Evolutionary conservation across 2,797 vertebrate species (phyloP), one percentile per base, ranked within the genome.

Genomic region (Melanotaenia trifasciata): DNA sequence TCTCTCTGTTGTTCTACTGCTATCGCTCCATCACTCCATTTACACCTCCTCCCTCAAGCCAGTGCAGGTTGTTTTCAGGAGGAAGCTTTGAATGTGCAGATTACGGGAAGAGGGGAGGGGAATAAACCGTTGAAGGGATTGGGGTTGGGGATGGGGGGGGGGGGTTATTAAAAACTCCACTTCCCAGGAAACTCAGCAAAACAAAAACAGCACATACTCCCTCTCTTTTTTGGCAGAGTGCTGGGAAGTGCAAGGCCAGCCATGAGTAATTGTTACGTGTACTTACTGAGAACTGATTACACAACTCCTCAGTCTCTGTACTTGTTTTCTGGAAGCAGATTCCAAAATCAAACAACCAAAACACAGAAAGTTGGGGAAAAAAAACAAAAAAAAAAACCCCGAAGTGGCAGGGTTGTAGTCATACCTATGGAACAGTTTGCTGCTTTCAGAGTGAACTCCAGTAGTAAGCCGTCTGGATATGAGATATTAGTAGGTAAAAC

Each of bases 141-240:
- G 60, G 50, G 38, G 6, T 30, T 5, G 28, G 12, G n/a, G n/a
- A n/a, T n/a, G n/a, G n/a, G n/a, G n/a, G n/a, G n/a, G 68, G 36
- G 13, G 63, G 40, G 36, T 54, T 76, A 79, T 50, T 6, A 38
- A 73, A 64, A n/a, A 86, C 83, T 90, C 58, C 20, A 89, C 83
- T 91, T 90, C 91, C 88, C 91, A 87, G 86, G 83, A 87, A 92
- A 87, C 83, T 62, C 70, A 40, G 73, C 47, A 84, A 90, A 91
- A 90, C 70, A 90, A 87, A 84, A 84, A 87, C 79, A 83, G 35
- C 40, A 66, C 64, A 73, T 16, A 67, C 60, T 35, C 53, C 30
- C 54, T 70, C 40, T 62, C 22, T 75, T 10, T 64, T 65, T 80
- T 82, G 81, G 72, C 71, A 79, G 67, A 47, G 58, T 73, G 50